phyloP scores from a whole-genome alignment of 2,888 invertebrate genomes.

The Carpatolechia fugitivella region DNA sequence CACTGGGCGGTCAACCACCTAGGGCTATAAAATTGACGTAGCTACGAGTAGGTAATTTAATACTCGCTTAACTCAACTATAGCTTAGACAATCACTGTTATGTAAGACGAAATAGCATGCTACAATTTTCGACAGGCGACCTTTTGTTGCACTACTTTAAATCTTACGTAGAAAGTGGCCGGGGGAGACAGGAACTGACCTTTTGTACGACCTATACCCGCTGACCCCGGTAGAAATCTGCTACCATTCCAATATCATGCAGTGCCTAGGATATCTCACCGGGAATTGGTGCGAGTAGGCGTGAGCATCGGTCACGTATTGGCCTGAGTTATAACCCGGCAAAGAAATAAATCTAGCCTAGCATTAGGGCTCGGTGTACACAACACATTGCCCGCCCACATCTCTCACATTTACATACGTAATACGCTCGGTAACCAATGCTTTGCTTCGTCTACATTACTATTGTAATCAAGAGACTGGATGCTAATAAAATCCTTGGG shows the following conservation, averaged over 20 bases:
- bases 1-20: constrained; percentile 5
- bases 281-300: constrained; percentile 48
- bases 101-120: constrained; percentile 23
- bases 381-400: constrained; percentile 56
- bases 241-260: constrained; percentile 60
- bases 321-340: constrained; percentile 66
- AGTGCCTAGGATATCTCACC: constrained; percentile 12
- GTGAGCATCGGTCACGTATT: constrained; percentile 75
- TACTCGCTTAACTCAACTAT: not conserved
- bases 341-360: constrained; percentile 65
- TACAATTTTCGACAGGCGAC: constrained; percentile 30
- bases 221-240: constrained; percentile 61
- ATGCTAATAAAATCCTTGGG: too few relatives aligned
- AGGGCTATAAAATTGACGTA: constrained; percentile 9
- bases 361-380: constrained; percentile 39
- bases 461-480: not conserved
- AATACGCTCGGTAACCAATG: constrained; percentile 25
- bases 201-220: constrained; percentile 65
- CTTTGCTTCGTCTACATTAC: constrained; percentile 27
- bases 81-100: constrained; percentile 17
- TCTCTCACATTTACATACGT: constrained; percentile 37
- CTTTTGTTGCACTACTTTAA: constrained; percentile 65
- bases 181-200: constrained; percentile 66
- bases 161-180: constrained; percentile 63
- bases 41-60: not conserved